These are phyloP conservation scores for Laothoe populi DNA, from an alignment of 2,888 invertebrate species.

Conservation along the genomic window DNA sequence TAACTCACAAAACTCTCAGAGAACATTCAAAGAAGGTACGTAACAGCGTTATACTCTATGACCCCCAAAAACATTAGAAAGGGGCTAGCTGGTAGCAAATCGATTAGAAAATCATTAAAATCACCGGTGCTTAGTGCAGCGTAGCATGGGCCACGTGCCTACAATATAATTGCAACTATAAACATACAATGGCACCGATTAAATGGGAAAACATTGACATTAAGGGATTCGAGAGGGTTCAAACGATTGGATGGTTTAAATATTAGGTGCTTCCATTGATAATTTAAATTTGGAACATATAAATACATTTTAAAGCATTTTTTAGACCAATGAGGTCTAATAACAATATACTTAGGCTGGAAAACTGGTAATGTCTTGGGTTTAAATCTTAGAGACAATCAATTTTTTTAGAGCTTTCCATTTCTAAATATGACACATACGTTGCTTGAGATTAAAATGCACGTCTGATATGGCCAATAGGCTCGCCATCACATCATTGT, in stretches of 20 bases:
- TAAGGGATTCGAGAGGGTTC: background rate
- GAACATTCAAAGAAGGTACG: too few relatives aligned
- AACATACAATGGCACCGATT: constrained; percentile 16
- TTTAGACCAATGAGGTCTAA: too few relatives aligned
- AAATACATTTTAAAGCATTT: background rate
- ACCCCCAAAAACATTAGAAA: constrained; percentile 37
- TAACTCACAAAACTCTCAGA: too few relatives aligned
- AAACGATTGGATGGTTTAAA: constrained; percentile 2
- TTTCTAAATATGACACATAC: too few relatives aligned
- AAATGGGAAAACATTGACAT: constrained; percentile 4
- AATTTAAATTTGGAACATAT: background rate
- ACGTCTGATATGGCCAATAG: too few relatives aligned
- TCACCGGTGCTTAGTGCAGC: constrained; percentile 61
- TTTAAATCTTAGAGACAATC: too few relatives aligned
- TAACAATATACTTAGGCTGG: too few relatives aligned
- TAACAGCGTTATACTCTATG: too few relatives aligned
- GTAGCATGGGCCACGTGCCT: constrained; percentile 64
- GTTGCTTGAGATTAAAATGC: too few relatives aligned
- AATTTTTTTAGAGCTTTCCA: too few relatives aligned
- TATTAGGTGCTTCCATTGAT: background rate
- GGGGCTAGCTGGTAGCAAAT: constrained; percentile 67
- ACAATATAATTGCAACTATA: constrained; percentile 20
- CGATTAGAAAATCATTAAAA: constrained; percentile 79
- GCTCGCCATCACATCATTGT: too few relatives aligned
- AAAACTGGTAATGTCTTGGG: too few relatives aligned